Conservation (phyloP, 2,113 vertebrate genomes). For the Thinocorus orbignyianus region DNA sequence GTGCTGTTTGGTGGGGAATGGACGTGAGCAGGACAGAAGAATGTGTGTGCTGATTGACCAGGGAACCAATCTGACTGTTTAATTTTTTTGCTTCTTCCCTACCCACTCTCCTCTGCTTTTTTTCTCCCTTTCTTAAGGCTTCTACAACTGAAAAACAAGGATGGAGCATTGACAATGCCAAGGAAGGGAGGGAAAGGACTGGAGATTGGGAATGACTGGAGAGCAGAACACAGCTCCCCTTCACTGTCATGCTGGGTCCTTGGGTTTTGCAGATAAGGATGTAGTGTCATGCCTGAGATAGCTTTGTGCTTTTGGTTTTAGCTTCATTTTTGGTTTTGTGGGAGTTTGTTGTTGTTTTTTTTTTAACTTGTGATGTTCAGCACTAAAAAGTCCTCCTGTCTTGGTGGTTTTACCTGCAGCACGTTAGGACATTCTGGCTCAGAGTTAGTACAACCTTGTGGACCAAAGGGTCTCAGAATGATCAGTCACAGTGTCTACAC, state of each 20-base stretch:
- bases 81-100: not conserved
- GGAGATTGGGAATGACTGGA: not conserved
- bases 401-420: not conserved
- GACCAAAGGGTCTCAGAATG: not conserved
- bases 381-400: not conserved
- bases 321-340: too few relatives aligned
- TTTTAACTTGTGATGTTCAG: not conserved
- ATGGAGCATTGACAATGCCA: not conserved
- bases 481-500: not conserved
- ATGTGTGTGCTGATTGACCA: not conserved
- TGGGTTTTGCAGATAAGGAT: not conserved
- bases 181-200: not conserved
- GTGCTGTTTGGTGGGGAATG: not conserved
- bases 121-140: not conserved
- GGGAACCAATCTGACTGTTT: rapidly evolving
- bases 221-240: not conserved
- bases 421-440: not conserved
- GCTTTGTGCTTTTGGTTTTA: not conserved
- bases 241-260: not conserved
- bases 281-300: not conserved
- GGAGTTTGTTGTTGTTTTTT: not conserved
- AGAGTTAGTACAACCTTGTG: not conserved
- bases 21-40: not conserved
- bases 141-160: not conserved
- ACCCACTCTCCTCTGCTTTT: not conserved